Evolutionary conservation across 2,888 invertebrate species (phyloP), one percentile per base, ranked within the genome.

Genomic region (Tanytarsus gracilentus): DNA sequence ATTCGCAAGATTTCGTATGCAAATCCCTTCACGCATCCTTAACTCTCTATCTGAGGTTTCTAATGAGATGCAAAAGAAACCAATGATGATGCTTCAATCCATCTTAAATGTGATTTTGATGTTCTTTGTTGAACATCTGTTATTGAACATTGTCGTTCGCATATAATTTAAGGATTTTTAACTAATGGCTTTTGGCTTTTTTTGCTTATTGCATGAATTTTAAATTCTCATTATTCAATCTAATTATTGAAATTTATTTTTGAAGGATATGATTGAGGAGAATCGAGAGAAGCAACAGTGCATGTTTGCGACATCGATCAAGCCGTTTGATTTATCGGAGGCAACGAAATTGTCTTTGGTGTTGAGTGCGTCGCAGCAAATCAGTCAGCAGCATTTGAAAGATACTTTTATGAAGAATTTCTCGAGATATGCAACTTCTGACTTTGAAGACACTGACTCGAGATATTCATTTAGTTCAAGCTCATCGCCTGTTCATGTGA

Each of bases 401-500:
- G 58, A 58, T 18, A 48, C 58, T 8, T 58, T 58, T 14, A 58
- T 58, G 58, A 58, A 58, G 23, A 58, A 58, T 23, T 58, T 58
- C n/a, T 23, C 29, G 14, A 29, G 48, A 4, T 63, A 63, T 40
- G 63, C 65, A 6, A 71, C 66, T 61, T 69, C 74, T 0, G 75
- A 75, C 49, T 73, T 69, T 56, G 75, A 75, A 62, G 74, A 71
- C 51, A 64, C 63, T 1, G 87, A 88, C 71, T 88, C 88, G 27
- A 79, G 86, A 65, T 86, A 84, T 69, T 87, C 87, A 0, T 86
- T 84, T 69, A 86, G 87, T 69, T 86, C 48, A 39, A 86, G 84
- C 69, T 86, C 86, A 23, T 85, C 86, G 21, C 84, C 85, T n/a
- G 71, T 77, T 62, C 77, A 78, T 73, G 79, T 80, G 71, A 71